phyloP scores from a whole-genome alignment of 2,888 invertebrate species.

The Drosophila pullipes region DNA sequence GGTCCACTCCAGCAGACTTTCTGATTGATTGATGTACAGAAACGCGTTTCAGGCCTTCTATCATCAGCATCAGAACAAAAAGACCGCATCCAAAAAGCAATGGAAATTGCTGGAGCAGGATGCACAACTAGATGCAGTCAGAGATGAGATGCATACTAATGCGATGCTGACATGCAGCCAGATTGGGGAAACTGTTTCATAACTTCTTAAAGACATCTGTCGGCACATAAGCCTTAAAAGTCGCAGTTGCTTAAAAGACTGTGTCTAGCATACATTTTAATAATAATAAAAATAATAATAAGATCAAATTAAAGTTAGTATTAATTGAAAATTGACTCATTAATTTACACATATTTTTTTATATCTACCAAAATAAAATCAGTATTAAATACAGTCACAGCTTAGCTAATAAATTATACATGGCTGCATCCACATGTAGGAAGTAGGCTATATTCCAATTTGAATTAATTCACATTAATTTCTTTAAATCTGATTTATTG shows the following conservation, averaged over 20 bases:
- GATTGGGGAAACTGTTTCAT: conserved; percentile 7
- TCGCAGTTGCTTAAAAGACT: not conserved
- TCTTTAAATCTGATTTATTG: not conserved
- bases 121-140: conserved; percentile 2
- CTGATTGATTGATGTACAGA: conserved; percentile 19
- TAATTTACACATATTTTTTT: not conserved
- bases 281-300: not conserved
- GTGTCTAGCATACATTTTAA: not conserved
- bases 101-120: conserved; percentile 9
- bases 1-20: not conserved
- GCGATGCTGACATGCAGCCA: conserved; percentile 3
- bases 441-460: not conserved
- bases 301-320: not conserved
- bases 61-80: conserved; percentile 35
- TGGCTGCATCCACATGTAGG: not conserved
- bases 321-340: not conserved
- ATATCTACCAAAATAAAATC: not conserved
- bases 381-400: not conserved
- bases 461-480: not conserved
- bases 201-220: not conserved
- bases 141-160: conserved; percentile 30
- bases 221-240: not conserved
- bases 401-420: not conserved
- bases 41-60: not conserved
- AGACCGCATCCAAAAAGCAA: conserved; percentile 4